A percentile compares a stretch with the other conserved stretches of the same genome.
Conservation (phyloP, 2,797 vertebrate species). For the Manis javanica region DNA sequence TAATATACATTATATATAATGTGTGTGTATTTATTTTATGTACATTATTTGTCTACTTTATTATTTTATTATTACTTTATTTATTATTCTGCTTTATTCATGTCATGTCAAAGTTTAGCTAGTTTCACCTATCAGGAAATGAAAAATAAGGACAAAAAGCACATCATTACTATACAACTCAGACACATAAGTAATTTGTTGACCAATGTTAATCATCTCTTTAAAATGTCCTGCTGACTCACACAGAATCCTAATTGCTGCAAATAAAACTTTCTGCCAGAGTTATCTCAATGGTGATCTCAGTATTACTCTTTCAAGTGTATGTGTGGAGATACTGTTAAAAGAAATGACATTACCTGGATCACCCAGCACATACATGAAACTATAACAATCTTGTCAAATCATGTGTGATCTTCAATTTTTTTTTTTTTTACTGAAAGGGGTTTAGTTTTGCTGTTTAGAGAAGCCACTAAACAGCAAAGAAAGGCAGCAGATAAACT, state of each 20-base stretch:
- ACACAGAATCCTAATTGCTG: neutral
- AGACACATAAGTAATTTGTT: neutral
- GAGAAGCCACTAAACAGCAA: conserved; percentile 4
- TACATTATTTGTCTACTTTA: too few species aligned
- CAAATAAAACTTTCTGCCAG: neutral
- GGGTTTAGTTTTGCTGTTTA: conserved; percentile 31
- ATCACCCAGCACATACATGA: neutral
- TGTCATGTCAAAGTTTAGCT: too few species aligned
- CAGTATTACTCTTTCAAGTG: neutral
- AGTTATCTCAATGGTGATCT: neutral
- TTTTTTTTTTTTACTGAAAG: conserved; percentile 20
- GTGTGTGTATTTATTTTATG: too few species aligned
- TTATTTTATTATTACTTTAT: too few species aligned
- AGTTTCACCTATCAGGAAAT: neutral
- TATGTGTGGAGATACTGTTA: neutral
- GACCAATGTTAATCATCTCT: neutral
- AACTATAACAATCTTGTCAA: neutral
- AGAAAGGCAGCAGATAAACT: conserved; percentile 31
- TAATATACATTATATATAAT: neutral
- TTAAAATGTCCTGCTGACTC: neutral
- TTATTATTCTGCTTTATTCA: too few species aligned
- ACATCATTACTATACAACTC: neutral
- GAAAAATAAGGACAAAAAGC: neutral
- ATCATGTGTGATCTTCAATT: neutral
- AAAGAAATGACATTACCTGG: neutral